Evolutionary conservation across 92 coral and sea anemone species (phyloP).

Genomic region (Pocillopora grandis): DNA sequence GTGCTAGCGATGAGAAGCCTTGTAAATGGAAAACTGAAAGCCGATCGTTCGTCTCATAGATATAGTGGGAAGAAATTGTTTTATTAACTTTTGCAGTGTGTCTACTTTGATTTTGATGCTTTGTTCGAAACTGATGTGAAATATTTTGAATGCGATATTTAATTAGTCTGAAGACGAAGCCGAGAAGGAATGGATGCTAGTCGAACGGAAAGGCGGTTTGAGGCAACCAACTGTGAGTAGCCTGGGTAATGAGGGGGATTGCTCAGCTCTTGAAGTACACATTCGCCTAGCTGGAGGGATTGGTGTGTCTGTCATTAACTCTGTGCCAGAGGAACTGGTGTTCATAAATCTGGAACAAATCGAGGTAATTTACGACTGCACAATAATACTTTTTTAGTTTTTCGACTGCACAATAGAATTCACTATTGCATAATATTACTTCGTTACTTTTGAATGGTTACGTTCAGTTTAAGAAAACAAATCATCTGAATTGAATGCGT

Average conservation of each 20-base stretch:
- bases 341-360: constrained; percentile 90
- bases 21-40: no score
- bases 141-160: not conserved
- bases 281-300: constrained; percentile 95
- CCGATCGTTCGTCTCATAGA: no score
- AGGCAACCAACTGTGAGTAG: constrained; percentile 78
- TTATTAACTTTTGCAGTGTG: no score
- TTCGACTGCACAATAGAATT: no score
- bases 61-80: no score
- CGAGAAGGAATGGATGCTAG: constrained; percentile 93
- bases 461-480: no score
- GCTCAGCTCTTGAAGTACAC: constrained; percentile 84
- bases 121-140: not conserved
- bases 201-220: constrained; percentile 84
- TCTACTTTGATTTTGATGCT: no score
- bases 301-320: constrained; percentile 91
- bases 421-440: no score
- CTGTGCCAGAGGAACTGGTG: constrained; percentile 90
- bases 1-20: no score
- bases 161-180: constrained; percentile 70
- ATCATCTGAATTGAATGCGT: no score
- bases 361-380: constrained; percentile 56
- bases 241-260: constrained; percentile 45
- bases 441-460: no score
- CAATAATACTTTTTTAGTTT: not conserved